Evolutionary conservation across 1,140 invertebrate genomes (phyloP).

Genomic region (Wasmannia auropunctata): DNA sequence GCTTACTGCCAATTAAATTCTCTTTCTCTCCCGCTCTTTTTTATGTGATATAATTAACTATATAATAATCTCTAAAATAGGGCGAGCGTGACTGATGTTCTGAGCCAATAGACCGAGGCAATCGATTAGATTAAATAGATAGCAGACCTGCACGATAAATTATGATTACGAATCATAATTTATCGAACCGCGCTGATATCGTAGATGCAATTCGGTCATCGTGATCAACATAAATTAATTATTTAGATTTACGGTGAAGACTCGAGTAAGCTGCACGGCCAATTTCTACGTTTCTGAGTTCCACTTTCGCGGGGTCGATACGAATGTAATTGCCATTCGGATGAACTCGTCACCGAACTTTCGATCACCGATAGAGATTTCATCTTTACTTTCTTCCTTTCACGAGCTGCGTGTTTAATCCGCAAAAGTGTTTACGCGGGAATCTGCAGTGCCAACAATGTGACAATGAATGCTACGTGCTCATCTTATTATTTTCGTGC

Average conservation of each 20-base stretch:
- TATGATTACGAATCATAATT: slow-evolving; percentile 4
- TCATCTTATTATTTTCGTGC: neutral
- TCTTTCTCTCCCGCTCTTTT: neutral
- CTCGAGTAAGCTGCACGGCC: neutral
- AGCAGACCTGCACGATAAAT: neutral
- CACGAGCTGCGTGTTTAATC: neutral
- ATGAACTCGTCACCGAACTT: slow-evolving; percentile 30
- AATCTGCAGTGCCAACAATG: neutral
- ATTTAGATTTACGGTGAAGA: neutral
- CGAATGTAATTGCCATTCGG: neutral
- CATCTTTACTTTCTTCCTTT: slow-evolving; percentile 35
- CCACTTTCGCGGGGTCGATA: slow-evolving; percentile 20
- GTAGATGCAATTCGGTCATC: neutral
- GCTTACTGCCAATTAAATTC: slow-evolving; percentile 25
- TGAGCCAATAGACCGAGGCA: neutral
- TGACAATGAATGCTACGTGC: neutral
- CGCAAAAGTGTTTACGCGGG: neutral
- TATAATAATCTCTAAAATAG: slow-evolving; percentile 23
- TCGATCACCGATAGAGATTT: slow-evolving; percentile 34
- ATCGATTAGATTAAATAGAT: slow-evolving; percentile 42
- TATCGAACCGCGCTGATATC: neutral
- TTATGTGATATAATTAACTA: slow-evolving; percentile 27
- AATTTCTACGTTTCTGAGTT: neutral
- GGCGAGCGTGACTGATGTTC: neutral
- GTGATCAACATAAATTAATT: neutral